Evolutionary conservation across 2,113 vertebrate species (phyloP), one percentile per base, ranked within the genome.

Genomic region (Cepphus grylle): DNA sequence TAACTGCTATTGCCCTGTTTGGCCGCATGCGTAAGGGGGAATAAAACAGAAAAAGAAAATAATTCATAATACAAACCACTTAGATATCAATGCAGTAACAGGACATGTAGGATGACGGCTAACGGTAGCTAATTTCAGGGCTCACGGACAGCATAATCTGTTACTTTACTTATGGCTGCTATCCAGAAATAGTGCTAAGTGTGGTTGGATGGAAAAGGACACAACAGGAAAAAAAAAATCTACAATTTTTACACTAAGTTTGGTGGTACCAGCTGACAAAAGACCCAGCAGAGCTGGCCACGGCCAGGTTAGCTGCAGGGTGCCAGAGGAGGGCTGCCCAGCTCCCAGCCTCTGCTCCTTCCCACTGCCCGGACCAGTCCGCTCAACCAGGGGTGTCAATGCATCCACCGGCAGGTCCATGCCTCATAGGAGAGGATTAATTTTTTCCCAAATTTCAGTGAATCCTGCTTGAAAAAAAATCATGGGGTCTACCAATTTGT

Each of bases 191-290:
- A 91, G 25, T 34, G 27, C 5, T 20, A 81, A 55, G 27, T 6
- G 15, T n/a, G 25, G 22, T 70, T 73, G 49, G 40, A 38, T 40
- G 47, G 38, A 70, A 50, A 85, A 67, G 2, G 6, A 29, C 15
- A 29, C 1, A 4, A 77, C 2, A 82, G 55, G 6, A 49, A 67
- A 52, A 52, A 83, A 36, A 52, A 83, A 36, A 43, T 3, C n/a
- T 30, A 22, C 27, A 3, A 25, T 70, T 9, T 70, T 93, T 58
- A 12, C 25, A 13, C 20, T 27, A 38, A 23, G 5, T 71, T 84
- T 59, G 69, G 6, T 19, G 2, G 1, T 15, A 25, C 26, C 22
- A 56, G 40, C 27, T 0, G 0, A 34, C 4, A 34, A 67, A 81
- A 86, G 20, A 63, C 13, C 2, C 43, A 30, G n/a, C 4, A 69